Evolutionary conservation across 2,888 invertebrate genomes (phyloP).

Genomic region (Parnassius mnemosyne): DNA sequence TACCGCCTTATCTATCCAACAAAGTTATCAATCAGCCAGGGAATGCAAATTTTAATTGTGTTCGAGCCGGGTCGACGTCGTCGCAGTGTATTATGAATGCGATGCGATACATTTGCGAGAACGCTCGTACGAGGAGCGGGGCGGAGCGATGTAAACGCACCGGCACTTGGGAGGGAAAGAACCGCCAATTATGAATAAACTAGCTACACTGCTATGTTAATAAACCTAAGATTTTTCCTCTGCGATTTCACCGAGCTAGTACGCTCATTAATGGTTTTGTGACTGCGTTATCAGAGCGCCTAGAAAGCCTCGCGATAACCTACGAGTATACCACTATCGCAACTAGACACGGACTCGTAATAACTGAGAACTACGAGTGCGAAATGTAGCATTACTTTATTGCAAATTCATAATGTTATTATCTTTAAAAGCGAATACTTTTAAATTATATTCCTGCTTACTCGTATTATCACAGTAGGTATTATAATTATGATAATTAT

Average conservation of each 20-base stretch:
- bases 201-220: conserved; percentile 76
- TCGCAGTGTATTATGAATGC: conserved; percentile 64
- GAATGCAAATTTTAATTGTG: conserved; percentile 77
- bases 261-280: conserved; percentile 71
- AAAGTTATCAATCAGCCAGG: conserved; percentile 72
- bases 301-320: conserved; percentile 59
- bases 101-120: conserved; percentile 62
- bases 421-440: too few species aligned
- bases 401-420: too few species aligned
- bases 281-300: conserved; percentile 59
- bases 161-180: conserved; percentile 58
- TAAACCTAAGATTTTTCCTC: conserved; percentile 72
- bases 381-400: too few species aligned
- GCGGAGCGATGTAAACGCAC: conserved; percentile 46
- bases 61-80: conserved; percentile 50
- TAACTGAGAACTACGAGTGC: conserved; percentile 4
- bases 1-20: conserved; percentile 61
- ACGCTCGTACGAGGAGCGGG: conserved; percentile 44
- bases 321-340: conserved; percentile 34
- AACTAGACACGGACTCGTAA: conserved; percentile 24
- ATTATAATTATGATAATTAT: too few species aligned
- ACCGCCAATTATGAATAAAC: conserved; percentile 77
- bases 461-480: too few species aligned
- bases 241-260: conserved; percentile 67
- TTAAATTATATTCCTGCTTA: too few species aligned